Percentiles rank a stretch among this genome's conserved stretches.
phyloP scores from a whole-genome alignment of 2,888 invertebrate species.

The Scelioninae gen. 1 region DNA sequence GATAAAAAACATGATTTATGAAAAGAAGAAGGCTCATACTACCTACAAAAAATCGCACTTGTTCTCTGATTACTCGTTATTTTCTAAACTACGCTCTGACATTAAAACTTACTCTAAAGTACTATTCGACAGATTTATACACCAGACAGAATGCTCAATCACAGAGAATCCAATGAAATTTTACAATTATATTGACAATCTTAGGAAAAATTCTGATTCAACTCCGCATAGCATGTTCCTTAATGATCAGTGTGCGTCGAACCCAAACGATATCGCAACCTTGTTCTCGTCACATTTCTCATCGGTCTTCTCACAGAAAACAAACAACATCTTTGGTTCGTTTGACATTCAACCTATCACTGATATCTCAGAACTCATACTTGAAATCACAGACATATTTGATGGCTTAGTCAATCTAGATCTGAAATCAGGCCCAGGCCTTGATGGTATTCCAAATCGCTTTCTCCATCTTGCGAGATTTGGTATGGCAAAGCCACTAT shows the following conservation, averaged over 20 bases:
- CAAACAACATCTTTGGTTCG: no score
- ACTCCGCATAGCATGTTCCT: neutral
- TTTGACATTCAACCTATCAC: no score
- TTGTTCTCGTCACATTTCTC: neutral
- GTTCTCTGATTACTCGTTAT: neutral
- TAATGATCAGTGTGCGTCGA: neutral
- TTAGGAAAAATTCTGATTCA: neutral
- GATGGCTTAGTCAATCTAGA: neutral
- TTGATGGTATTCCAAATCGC: neutral
- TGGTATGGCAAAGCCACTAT: no score
- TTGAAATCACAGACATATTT: neutral
- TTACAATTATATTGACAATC: neutral
- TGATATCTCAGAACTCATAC: no score
- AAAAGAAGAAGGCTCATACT: slow-evolving; percentile 25
- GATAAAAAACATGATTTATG: slow-evolving; percentile 4
- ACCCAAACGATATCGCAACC: neutral
- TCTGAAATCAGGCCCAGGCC: neutral
- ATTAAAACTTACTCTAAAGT: neutral
- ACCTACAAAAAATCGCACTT: neutral
- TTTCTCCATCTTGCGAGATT: neutral
- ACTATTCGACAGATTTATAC: neutral
- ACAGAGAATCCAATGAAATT: neutral
- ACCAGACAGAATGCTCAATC: neutral
- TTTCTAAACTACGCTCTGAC: neutral
- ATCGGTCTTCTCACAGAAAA: neutral